These are phyloP conservation scores for Pipa parva DNA, from an alignment of 2,113 vertebrate species.

Conservation along the genomic window DNA sequence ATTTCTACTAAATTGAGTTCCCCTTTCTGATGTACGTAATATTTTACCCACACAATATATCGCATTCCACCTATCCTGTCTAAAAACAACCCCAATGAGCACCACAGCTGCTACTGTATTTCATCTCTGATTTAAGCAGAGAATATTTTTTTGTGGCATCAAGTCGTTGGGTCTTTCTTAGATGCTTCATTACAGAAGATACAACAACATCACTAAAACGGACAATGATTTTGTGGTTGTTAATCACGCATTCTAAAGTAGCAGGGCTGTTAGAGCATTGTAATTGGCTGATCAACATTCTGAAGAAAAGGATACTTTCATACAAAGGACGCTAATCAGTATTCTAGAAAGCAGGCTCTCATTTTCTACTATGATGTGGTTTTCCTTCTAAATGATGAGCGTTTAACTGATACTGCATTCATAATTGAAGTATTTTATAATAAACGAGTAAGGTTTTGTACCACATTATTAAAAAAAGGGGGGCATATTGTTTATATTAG, in stretches of 20 bases:
- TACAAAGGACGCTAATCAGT: slow-evolving; percentile 15
- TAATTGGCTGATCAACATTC: slow-evolving; percentile 31
- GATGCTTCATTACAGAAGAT: neutral
- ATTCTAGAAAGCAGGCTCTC: slow-evolving; percentile 3
- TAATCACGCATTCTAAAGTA: slow-evolving; percentile 31
- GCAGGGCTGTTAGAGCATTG: slow-evolving; percentile 23
- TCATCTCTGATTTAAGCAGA: neutral
- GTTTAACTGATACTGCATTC: neutral
- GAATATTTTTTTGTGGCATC: neutral
- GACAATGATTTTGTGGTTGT: slow-evolving; percentile 13
- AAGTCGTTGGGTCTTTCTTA: neutral
- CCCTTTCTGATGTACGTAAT: too few species aligned
- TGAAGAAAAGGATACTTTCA: slow-evolving; percentile 13
- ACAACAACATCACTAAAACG: neutral
- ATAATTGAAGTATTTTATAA: neutral
- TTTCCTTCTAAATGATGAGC: neutral
- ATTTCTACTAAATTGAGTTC: too few species aligned
- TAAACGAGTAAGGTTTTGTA: neutral
- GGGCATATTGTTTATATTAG: neutral
- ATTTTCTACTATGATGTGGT: neutral
- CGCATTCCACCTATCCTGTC: neutral
- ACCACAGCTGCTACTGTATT: neutral
- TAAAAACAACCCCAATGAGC: neutral
- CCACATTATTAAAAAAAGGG: neutral
- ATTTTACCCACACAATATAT: too few species aligned